Conservation (phyloP, 2,888 invertebrate species). For the Colostygia pectinataria region DNA sequence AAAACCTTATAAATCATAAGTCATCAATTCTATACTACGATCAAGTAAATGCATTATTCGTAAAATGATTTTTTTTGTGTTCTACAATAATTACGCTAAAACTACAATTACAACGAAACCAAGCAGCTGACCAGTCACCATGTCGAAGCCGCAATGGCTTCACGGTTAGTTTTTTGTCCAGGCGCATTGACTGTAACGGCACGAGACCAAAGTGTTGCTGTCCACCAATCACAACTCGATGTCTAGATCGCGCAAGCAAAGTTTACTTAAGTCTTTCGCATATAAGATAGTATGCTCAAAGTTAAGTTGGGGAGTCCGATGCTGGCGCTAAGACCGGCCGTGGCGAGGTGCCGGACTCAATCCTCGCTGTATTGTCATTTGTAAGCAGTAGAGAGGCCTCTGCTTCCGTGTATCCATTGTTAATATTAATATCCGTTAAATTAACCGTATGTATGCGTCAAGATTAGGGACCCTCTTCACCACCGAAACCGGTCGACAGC, state of each 20-base stretch:
- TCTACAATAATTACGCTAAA: neutral
- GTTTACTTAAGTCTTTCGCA: slow-evolving; percentile 46
- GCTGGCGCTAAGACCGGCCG: slow-evolving; percentile 76
- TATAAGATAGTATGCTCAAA: slow-evolving; percentile 40
- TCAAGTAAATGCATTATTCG: no score
- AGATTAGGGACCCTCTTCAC: slow-evolving; percentile 81
- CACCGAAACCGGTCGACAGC: slow-evolving; percentile 75
- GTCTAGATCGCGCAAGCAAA: slow-evolving; percentile 63
- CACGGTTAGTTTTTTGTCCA: slow-evolving; percentile 55
- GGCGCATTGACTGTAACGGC: slow-evolving; percentile 70
- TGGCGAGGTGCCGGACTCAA: slow-evolving; percentile 79
- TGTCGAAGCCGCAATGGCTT: slow-evolving; percentile 39
- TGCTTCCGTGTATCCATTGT: slow-evolving; percentile 81
- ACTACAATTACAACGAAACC: neutral
- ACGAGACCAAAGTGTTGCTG: slow-evolving; percentile 51
- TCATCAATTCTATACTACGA: no score
- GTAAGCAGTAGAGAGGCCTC: slow-evolving; percentile 72
- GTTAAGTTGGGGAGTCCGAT: slow-evolving; percentile 72
- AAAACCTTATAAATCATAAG: no score
- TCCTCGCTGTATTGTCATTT: slow-evolving; percentile 69
- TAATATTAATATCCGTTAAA: slow-evolving; percentile 79
- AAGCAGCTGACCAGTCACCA: slow-evolving; percentile 31
- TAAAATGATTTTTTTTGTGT: neutral
- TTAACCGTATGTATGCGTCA: slow-evolving; percentile 83
- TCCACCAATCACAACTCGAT: slow-evolving; percentile 55